Evolutionary conservation across 1,140 invertebrate genomes (phyloP).

Genomic region (Brachionus paranguensis): DNA sequence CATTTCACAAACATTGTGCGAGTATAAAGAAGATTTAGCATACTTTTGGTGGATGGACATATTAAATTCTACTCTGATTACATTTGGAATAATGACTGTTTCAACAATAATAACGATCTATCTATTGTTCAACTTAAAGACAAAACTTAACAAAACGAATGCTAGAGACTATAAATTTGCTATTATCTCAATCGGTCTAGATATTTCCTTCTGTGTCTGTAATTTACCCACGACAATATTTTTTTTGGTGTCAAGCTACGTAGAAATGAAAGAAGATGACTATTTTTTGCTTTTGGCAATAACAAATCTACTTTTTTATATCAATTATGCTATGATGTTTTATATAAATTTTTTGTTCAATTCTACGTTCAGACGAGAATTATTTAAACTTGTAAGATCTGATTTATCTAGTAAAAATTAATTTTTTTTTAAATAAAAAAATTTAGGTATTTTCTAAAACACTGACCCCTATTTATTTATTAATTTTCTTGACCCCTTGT

Average conservation of each 20-base stretch:
- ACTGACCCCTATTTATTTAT: too few species aligned
- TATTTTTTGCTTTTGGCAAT: background rate
- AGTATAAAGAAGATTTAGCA: background rate
- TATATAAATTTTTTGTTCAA: background rate
- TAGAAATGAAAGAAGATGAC: background rate
- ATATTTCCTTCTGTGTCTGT: background rate
- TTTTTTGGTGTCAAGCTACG: constrained; percentile 2
- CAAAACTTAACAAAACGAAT: background rate
- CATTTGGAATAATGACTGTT: background rate
- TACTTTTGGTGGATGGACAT: constrained; percentile 21
- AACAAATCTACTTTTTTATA: background rate
- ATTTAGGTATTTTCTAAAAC: too few species aligned
- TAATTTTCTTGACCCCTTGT: too few species aligned
- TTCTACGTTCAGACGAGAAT: constrained; percentile 9
- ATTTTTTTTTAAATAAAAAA: background rate
- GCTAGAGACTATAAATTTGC: background rate
- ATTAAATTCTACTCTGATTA: background rate
- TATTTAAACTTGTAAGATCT: background rate
- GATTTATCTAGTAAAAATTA: background rate
- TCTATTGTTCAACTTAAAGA: background rate
- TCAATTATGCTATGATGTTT: background rate
- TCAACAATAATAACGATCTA: background rate
- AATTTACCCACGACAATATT: background rate
- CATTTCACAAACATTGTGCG: background rate
- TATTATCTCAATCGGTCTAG: background rate